Evolutionary conservation across 2,113 vertebrate species (phyloP), one percentile per base, ranked within the genome.

Genomic region (Cyphomyrus plagiostoma): DNA sequence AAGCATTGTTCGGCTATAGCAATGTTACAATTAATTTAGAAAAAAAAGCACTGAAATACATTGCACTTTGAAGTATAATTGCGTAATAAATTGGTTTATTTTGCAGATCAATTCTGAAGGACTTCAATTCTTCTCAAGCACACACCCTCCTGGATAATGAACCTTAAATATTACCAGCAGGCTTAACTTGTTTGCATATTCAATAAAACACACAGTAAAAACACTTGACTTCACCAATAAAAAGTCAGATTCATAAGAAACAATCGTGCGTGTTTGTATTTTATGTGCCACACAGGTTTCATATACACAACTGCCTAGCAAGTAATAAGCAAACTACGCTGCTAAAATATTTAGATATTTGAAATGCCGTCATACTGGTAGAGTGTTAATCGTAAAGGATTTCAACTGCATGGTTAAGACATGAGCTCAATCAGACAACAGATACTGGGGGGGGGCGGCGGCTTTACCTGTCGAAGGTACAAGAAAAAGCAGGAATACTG

Each of bases 401-500:
- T 39, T 39, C 70, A 39, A 17, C 74, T 42, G 74, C 35, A 74
- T 30, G 66, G 66, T 74, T 74, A 74, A 74, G 11, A 74, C 11
- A 74, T 35, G 26, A 15, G n/a, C 26, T 35, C n/a, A 74, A 35
- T 35, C 66, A 35, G 13, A 74, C 66, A 70, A 30, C 35, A 45
- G 15, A 42, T 17, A 23, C 74, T 11, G 26, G 46, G 66, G n/a
- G 66, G n/a, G 26, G 26, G 46, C n/a, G n/a, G 2, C 70, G 0
- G 2, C 9, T 91, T 93, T 91, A 99, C 98, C 97, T 99, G 98
- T 93, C 97, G 94, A 89, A 99, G 96, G 93, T 99, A 99, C 30
- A 99, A 96, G 94, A 99, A 99, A 94, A 99, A 99, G 92, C 98
- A 99, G 90, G 98, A 99, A 95, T 99, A 99, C 88, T 99, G 98